These are phyloP conservation scores for Acipenser ruthenus DNA, from an alignment of 2,797 vertebrate species.

Conservation along the genomic window DNA sequence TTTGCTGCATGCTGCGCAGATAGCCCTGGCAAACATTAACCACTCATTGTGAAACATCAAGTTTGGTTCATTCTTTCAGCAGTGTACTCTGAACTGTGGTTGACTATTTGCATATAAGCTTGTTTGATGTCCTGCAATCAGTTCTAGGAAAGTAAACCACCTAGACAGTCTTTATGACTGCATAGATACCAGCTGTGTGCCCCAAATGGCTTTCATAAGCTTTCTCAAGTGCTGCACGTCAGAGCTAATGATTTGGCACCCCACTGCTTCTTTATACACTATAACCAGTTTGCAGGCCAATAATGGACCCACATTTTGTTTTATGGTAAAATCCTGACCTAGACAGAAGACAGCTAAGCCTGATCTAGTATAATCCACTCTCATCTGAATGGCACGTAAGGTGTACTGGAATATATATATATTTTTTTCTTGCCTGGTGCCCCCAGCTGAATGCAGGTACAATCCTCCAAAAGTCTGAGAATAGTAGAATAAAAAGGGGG, in stretches of 20 bases:
- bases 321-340: background rate
- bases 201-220: constrained; percentile 1
- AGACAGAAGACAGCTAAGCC: background rate
- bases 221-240: background rate
- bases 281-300: constrained; percentile 17
- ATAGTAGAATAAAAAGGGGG: too few relatives aligned
- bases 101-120: constrained; percentile 2
- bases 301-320: background rate
- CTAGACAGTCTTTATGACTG: background rate
- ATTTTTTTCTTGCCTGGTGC: background rate
- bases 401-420: background rate
- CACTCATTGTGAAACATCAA: constrained; percentile 10
- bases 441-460: too few relatives aligned
- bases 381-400: background rate
- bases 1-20: background rate
- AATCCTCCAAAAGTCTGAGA: too few relatives aligned
- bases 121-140: constrained; percentile 1
- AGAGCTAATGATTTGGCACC: background rate
- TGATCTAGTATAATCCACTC: background rate
- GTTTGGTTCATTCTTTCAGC: background rate
- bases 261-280: constrained; percentile 1
- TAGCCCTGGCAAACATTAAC: constrained; percentile 21
- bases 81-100: constrained; percentile 13
- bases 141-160: background rate
- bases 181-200: background rate